Base-by-base conservation (phyloP, 2,797 vertebrate genomes). In the Enteromius viviparus region DNA sequence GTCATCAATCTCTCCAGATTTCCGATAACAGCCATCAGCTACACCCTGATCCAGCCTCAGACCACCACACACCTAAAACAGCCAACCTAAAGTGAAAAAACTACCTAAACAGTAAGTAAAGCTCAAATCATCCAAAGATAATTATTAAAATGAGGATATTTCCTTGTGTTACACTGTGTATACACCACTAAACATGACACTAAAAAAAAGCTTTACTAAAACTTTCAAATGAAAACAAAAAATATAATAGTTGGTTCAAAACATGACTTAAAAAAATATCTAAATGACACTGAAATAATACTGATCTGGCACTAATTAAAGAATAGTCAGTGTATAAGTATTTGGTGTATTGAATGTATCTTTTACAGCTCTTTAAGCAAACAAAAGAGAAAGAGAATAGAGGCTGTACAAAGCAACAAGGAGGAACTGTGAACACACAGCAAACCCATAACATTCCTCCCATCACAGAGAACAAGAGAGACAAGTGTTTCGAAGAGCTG, bases 1-100 rank as follows among this genome's bases (percentile, higher is more conserved):
- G 90, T 92, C 92, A 94, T 95, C 91, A 94, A 94, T 94, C 93
- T 93, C 90, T 81, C 0, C 75, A 82, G 88, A 91, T 89, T 89
- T 91, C 90, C 70, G 65, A 85, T 83, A 83, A 81, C 65, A 69
- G 81, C 68, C 66, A 83, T 83, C 78, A 81, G 77, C 69, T 78
- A 58, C 21, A 69, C 69, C 74, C 81, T 84, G 69, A 78, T 47
- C 74, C 74, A 91, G 87, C 90, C 90, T 89, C 91, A 37, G 78
- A 85, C 77, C 83, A 65, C 91, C 91, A 90, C 65, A 78, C 14
- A 37, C 19, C 64, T 21, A 47, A 34, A 55, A 78, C 45, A 0
- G 21, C 34, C 23, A 66, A 64, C 26, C 21, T 45, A 17, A 64
- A 76, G 34, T 34, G n/a, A 29, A 75, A 58, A 75, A 19, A 87